These are phyloP conservation scores for Jacana jacana DNA, from an alignment of 2,113 vertebrate genomes.

Conservation along the genomic window DNA sequence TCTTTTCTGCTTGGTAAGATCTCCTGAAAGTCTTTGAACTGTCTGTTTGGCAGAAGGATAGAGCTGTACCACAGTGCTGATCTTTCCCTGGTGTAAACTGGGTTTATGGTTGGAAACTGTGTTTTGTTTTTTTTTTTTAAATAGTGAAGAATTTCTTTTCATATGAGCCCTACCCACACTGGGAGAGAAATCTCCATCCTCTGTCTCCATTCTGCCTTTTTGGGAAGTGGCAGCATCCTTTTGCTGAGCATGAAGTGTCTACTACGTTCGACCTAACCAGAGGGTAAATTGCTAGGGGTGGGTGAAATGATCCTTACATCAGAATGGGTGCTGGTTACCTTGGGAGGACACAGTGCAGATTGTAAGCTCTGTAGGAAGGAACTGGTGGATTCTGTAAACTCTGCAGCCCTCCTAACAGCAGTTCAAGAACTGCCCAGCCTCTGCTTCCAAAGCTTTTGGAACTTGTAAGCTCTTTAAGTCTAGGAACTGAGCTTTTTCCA, in stretches of 20 bases:
- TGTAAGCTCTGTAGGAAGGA: slow-evolving; percentile 3
- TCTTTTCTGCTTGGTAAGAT: not conserved
- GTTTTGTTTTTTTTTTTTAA: not conserved
- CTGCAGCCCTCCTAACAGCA: not conserved
- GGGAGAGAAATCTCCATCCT: not conserved
- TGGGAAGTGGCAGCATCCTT: not conserved
- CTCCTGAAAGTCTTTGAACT: not conserved
- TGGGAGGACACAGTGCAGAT: not conserved
- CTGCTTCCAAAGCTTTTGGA: slow-evolving; percentile 29
- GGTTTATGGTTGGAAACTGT: not conserved
- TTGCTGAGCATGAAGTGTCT: not conserved
- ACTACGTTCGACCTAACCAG: accelerated
- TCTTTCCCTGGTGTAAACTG: not conserved
- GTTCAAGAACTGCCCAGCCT: not conserved
- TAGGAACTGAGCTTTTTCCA: slow-evolving; percentile 16
- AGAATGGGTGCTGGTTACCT: not conserved
- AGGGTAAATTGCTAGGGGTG: not conserved
- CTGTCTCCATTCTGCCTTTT: not conserved
- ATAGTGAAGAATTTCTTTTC: not conserved
- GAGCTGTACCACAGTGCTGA: not conserved
- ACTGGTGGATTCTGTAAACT: slow-evolving; percentile 7
- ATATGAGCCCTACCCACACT: not conserved
- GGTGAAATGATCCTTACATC: not conserved
- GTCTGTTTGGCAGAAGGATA: not conserved
- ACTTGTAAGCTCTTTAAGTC: slow-evolving; percentile 44